Conservation (phyloP, 2,113 vertebrate species). For the Fregetta grallaria region DNA sequence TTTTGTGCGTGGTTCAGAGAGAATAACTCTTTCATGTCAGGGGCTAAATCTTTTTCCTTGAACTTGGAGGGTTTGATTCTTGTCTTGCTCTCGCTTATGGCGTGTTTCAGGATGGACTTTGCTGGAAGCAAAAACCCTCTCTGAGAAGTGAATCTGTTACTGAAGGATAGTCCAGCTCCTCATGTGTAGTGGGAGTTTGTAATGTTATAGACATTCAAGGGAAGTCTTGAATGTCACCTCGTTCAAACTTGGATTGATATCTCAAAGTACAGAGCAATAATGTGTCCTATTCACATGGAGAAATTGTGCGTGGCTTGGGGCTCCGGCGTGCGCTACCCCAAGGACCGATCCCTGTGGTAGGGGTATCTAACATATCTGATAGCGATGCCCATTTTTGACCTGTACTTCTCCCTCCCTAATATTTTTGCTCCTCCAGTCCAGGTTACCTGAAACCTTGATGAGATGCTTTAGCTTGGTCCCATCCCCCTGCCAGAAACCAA, state of each 20-base stretch:
- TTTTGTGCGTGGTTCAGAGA: background rate
- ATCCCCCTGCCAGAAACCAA: background rate
- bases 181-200: accelerated
- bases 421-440: background rate
- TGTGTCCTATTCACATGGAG: accelerated
- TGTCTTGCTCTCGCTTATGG: background rate
- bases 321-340: accelerated
- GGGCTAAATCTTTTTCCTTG: background rate
- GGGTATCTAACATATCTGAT: accelerated
- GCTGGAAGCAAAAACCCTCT: background rate
- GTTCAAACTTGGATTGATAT: accelerated
- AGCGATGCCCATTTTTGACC: background rate
- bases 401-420: background rate
- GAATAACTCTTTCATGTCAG: background rate
- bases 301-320: accelerated
- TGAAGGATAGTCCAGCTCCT: background rate
- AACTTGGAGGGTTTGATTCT: background rate
- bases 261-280: background rate
- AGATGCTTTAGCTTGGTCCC: background rate
- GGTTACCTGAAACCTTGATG: background rate
- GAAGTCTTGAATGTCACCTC: background rate
- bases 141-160: background rate
- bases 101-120: background rate
- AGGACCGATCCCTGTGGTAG: background rate
- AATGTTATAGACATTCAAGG: background rate